Percentiles rank a stretch among this genome's conserved stretches.
phyloP scores from a whole-genome alignment of 2,888 invertebrate genomes.

The Endomychus coccineus region DNA sequence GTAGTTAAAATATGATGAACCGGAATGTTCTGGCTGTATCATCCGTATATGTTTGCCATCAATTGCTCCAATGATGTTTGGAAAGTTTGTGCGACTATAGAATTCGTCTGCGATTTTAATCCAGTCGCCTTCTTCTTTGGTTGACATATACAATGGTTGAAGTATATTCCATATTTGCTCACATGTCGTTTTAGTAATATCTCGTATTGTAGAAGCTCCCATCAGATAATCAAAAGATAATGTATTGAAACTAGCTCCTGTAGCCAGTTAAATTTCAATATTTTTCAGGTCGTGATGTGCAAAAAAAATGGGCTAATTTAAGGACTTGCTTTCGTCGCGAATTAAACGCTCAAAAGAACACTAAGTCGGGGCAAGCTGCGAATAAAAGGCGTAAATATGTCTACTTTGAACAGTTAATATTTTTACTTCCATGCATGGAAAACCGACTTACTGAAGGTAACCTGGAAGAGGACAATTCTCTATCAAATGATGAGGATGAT shows the following conservation, averaged over 20 bases:
- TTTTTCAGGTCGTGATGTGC: conserved; percentile 21
- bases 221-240: conserved; percentile 28
- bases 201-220: conserved; percentile 26
- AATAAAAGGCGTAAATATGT: conserved; percentile 24
- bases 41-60: conserved; percentile 30
- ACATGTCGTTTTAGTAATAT: conserved; percentile 28
- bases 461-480: conserved; percentile 13
- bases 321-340: conserved; percentile 22
- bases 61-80: conserved; percentile 31
- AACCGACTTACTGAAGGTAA: conserved; percentile 15
- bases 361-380: conserved; percentile 22
- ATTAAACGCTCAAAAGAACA: conserved; percentile 22
- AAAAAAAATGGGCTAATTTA: conserved; percentile 20
- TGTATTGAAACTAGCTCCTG: conserved; percentile 26
- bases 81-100: conserved; percentile 28
- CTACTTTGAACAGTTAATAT: conserved; percentile 23
- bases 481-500: conserved; percentile 14
- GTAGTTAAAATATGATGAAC: conserved; percentile 28
- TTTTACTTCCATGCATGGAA: conserved; percentile 24
- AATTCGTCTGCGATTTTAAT: conserved; percentile 28
- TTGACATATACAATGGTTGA: conserved; percentile 18
- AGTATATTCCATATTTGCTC: conserved; percentile 25
- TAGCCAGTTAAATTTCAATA: conserved; percentile 18
- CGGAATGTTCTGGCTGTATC: conserved; percentile 25
- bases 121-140: conserved; percentile 23